A percentile compares a stretch with the other conserved stretches of the same genome.
phyloP scores from a whole-genome alignment of 2,888 invertebrate species.

The Eubasilissa splendida region DNA sequence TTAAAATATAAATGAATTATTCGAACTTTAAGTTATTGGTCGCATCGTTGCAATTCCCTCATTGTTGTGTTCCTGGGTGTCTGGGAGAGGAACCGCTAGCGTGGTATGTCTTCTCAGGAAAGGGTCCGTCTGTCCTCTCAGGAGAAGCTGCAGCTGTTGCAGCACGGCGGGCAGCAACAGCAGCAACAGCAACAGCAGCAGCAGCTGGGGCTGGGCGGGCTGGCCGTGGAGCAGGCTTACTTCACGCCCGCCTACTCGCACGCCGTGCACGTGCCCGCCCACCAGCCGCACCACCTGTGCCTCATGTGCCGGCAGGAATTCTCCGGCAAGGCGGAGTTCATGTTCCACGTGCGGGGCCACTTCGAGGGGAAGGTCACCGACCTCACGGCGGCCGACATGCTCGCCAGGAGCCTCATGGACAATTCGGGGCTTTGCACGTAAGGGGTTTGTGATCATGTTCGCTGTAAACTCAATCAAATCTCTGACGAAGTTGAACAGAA shows the following conservation, averaged over 20 bases:
- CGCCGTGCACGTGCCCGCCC: constrained; percentile 64
- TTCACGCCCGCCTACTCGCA: constrained; percentile 48
- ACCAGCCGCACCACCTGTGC: constrained; percentile 73
- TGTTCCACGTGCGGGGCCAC: constrained; percentile 80
- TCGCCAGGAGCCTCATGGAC: constrained; percentile 71
- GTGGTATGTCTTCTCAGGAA: constrained; percentile 60
- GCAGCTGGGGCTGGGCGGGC: constrained; percentile 44
- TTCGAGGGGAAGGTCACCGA: constrained; percentile 74
- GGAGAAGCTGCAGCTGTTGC: constrained; percentile 68
- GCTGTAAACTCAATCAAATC: not conserved
- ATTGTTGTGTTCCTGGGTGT: not conserved
- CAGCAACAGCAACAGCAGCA: constrained; percentile 41
- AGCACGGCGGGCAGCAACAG: constrained; percentile 39
- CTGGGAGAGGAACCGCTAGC: not conserved
- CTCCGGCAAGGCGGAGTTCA: constrained; percentile 78
- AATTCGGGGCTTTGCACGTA: constrained; percentile 74
- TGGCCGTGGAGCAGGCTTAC: constrained; percentile 64
- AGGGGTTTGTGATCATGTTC: constrained; percentile 59
- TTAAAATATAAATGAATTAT: too few species aligned
- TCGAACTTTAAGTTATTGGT: not conserved
- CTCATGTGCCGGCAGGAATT: constrained; percentile 79
- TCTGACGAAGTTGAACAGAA: not conserved
- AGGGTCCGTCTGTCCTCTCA: constrained; percentile 69
- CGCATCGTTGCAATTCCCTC: not conserved
- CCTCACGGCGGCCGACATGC: constrained; percentile 71